Conservation (phyloP, 2,113 vertebrate species). For the Catharus fuscescens region DNA sequence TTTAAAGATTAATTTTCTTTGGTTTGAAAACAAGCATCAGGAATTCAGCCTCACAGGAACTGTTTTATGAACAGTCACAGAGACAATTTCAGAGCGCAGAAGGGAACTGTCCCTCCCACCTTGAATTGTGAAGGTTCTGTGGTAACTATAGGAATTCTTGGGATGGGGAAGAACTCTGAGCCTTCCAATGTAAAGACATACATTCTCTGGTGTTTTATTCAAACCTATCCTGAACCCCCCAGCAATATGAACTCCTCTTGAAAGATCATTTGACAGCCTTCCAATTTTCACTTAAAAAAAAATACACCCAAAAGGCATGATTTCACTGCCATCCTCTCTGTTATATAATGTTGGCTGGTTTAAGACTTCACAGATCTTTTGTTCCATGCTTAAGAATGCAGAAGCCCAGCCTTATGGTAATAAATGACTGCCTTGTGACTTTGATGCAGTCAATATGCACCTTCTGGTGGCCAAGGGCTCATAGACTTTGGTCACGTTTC, state of each 20-base stretch:
- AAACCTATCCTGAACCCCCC: background rate
- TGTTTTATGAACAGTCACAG: background rate
- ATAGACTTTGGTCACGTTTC: background rate
- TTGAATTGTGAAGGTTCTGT: constrained; percentile 16
- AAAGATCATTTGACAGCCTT: background rate
- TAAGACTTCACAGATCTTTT: background rate
- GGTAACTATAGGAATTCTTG: background rate
- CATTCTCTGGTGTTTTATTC: background rate
- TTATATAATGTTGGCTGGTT: background rate
- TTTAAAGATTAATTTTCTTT: constrained; percentile 42
- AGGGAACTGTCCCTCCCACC: background rate
- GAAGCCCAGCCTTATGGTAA: background rate
- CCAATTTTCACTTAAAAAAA: background rate
- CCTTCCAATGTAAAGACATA: background rate
- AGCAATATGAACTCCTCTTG: background rate
- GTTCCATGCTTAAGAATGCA: background rate
- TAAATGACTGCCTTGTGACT: background rate
- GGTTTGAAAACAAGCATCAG: constrained; percentile 20
- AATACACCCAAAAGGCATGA: background rate
- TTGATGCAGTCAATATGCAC: background rate
- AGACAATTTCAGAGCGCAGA: background rate
- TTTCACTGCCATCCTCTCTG: background rate
- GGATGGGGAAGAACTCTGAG: background rate
- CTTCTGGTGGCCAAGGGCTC: background rate
- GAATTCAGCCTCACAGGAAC: constrained; percentile 2